A percentile compares a stretch with the other conserved stretches of the same genome.
These are phyloP conservation scores for Pseudomyrmex flavicornis DNA, from an alignment of 1,140 invertebrate genomes.

Conservation along the genomic window DNA sequence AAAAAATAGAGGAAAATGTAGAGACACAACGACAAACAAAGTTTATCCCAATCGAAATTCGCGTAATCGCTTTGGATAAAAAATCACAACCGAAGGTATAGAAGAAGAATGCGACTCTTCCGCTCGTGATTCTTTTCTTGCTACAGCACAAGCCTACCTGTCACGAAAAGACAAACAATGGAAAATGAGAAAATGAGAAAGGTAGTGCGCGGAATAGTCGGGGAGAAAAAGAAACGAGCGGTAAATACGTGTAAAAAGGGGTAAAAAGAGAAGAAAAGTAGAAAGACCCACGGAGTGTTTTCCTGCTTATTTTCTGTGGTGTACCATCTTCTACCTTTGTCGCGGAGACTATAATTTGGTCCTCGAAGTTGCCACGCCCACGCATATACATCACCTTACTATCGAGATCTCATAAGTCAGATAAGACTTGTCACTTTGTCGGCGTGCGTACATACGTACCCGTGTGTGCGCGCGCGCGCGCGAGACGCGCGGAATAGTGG, in stretches of 20 bases:
- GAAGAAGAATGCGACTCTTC: background rate
- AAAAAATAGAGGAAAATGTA: background rate
- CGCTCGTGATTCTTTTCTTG: slow-evolving; percentile 68
- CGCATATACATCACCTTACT: slow-evolving; percentile 71
- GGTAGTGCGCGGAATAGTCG: slow-evolving; percentile 17
- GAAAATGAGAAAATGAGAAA: slow-evolving; percentile 46
- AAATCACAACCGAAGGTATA: slow-evolving; percentile 60
- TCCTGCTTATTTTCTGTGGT: slow-evolving; percentile 25
- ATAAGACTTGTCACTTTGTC: slow-evolving; percentile 77
- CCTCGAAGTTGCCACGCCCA: slow-evolving; percentile 74
- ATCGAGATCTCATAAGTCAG: slow-evolving; percentile 67
- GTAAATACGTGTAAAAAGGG: slow-evolving; percentile 55
- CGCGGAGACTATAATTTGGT: slow-evolving; percentile 75
- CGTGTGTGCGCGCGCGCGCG: slow-evolving; percentile 7
- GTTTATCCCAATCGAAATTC: slow-evolving; percentile 64
- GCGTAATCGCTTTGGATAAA: slow-evolving; percentile 68
- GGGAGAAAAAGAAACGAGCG: slow-evolving; percentile 21
- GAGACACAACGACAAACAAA: background rate
- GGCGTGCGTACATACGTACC: slow-evolving; percentile 45
- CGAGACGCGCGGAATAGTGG: slow-evolving; percentile 66
- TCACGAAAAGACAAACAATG: slow-evolving; percentile 73
- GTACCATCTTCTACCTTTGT: slow-evolving; percentile 60
- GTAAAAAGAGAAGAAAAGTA: slow-evolving; percentile 29
- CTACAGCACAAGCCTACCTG: slow-evolving; percentile 74
- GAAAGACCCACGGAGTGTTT: slow-evolving; percentile 14